phyloP scores from a whole-genome alignment of 2,888 invertebrate species.

The Aricia artaxerxes region DNA sequence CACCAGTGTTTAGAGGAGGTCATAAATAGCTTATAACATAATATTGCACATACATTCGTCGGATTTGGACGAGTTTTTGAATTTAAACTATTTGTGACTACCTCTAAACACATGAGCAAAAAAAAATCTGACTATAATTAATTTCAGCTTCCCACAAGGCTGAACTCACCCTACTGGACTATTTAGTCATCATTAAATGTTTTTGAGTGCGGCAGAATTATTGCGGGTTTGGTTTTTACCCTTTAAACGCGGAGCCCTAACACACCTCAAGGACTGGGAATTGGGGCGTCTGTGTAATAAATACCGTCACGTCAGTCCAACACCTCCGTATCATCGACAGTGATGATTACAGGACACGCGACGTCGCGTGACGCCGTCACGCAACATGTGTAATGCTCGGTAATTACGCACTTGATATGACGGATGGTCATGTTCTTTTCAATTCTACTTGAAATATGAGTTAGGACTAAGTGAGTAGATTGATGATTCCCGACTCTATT shows the following conservation, averaged over 20 bases:
- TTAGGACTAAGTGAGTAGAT: background rate
- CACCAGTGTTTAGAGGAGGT: no score
- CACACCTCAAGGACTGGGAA: background rate
- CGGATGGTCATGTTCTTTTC: constrained; percentile 24
- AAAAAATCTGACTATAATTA: no score
- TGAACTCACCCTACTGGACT: no score
- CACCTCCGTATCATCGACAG: constrained; percentile 15
- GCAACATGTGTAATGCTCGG: constrained; percentile 69
- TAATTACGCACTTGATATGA: constrained; percentile 37
- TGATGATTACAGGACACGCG: constrained; percentile 53
- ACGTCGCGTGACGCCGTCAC: constrained; percentile 64
- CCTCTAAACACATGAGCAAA: no score
- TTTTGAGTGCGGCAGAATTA: background rate
- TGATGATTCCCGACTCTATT: background rate
- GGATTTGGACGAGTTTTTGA: no score
- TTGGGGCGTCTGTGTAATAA: constrained; percentile 4
- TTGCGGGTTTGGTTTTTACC: no score
- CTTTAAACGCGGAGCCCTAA: background rate
- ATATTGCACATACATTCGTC: no score
- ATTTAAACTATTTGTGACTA: no score
- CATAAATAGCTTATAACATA: no score
- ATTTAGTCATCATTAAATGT: background rate
- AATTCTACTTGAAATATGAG: background rate
- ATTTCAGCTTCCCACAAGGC: no score
- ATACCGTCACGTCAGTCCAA: background rate